Evolutionary conservation across 2,113 vertebrate genomes (phyloP).

Genomic region (Nestor notabilis): DNA sequence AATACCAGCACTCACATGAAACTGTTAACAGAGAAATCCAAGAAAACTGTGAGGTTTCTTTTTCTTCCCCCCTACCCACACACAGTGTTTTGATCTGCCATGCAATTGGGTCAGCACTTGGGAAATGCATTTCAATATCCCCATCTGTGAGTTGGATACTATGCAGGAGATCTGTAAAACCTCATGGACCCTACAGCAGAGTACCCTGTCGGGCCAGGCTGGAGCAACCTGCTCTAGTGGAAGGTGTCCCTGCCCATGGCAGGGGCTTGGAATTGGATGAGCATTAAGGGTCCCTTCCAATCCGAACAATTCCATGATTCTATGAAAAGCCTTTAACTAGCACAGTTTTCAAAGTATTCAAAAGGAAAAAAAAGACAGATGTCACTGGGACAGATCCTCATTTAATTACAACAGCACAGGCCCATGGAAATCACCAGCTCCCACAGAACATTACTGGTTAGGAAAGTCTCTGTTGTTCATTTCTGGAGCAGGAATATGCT

Average conservation of each 20-base stretch:
- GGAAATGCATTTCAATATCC: slow-evolving; percentile 57
- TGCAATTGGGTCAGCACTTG: slow-evolving; percentile 62
- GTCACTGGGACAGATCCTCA: background rate
- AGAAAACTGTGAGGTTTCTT: background rate
- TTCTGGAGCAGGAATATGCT: background rate
- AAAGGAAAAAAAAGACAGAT: background rate
- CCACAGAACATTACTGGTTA: background rate
- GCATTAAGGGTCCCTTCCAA: background rate
- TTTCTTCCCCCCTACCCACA: background rate
- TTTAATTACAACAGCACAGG: background rate
- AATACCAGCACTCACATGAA: background rate
- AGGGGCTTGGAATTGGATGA: background rate
- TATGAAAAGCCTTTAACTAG: background rate
- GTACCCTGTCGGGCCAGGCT: background rate
- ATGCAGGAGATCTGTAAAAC: slow-evolving; percentile 26
- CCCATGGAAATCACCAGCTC: background rate
- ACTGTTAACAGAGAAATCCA: slow-evolving; percentile 27
- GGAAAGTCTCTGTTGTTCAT: background rate
- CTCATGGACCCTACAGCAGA: background rate
- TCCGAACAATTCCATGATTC: background rate
- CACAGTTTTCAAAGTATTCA: background rate
- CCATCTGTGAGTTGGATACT: background rate
- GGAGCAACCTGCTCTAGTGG: background rate
- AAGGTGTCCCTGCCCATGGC: background rate
- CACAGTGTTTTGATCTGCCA: slow-evolving; percentile 55